Conservation (phyloP, 1,140 invertebrate genomes). For the Epicauta chinensis region DNA sequence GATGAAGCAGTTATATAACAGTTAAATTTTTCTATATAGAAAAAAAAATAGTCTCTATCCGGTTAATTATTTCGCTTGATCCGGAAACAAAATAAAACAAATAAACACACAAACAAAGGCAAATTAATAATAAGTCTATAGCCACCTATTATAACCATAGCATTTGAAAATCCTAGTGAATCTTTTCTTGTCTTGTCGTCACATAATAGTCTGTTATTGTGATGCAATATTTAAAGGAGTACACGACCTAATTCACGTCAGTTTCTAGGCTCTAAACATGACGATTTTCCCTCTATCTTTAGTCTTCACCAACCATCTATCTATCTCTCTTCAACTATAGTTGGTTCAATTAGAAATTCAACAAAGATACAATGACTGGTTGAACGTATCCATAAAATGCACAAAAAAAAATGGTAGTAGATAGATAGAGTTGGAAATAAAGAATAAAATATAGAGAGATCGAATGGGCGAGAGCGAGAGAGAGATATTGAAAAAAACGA, state of each 20-base stretch:
- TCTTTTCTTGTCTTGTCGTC: conserved; percentile 19
- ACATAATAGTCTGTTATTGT: conserved; percentile 35
- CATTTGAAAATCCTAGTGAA: conserved; percentile 5
- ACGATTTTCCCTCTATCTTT: conserved; percentile 20
- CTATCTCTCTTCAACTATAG: conserved; percentile 15
- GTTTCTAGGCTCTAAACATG: conserved; percentile 37
- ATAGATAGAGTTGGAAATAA: neutral
- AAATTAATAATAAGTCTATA: too few relatives aligned
- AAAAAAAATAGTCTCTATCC: neutral
- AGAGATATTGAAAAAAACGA: neutral
- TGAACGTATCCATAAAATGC: conserved; percentile 23
- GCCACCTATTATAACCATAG: neutral
- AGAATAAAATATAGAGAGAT: too few relatives aligned
- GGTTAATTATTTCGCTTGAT: neutral
- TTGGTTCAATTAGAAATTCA: neutral
- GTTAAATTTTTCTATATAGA: neutral
- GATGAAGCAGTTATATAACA: neutral
- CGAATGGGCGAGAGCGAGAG: neutral
- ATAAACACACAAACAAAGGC: too few relatives aligned
- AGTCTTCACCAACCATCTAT: conserved; percentile 9
- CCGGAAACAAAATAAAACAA: too few relatives aligned
- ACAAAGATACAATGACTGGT: too few relatives aligned
- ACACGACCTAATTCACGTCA: conserved; percentile 41
- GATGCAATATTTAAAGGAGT: conserved; percentile 41
- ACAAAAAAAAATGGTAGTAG: conserved; percentile 8